Percentiles rank a stretch among this genome's conserved stretches.
Evolutionary conservation across 1,140 invertebrate genomes (phyloP).

Genomic region (Drosophila virilis): DNA sequence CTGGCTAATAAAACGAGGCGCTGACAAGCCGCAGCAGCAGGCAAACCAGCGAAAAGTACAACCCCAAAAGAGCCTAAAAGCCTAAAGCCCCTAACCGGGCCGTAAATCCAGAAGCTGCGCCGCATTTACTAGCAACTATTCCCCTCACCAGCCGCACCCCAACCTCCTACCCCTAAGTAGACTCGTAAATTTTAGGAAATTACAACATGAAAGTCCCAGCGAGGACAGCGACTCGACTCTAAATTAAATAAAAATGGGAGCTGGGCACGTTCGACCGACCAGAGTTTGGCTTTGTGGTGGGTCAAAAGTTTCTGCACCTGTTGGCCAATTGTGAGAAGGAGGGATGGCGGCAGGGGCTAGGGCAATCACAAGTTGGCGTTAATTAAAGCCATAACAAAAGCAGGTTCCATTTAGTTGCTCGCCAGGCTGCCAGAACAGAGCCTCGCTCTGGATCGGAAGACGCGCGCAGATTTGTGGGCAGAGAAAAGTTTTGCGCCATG

Average conservation of each 20-base stretch:
- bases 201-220: slow-evolving; percentile 74
- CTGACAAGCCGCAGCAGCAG: slow-evolving; percentile 61
- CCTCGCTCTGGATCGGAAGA: slow-evolving; percentile 2
- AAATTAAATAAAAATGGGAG: slow-evolving; percentile 72
- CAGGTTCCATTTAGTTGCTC: background rate
- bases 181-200: slow-evolving; percentile 79
- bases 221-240: slow-evolving; percentile 59
- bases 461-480: slow-evolving; percentile 58
- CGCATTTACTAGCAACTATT: slow-evolving; percentile 27
- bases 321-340: slow-evolving; percentile 44
- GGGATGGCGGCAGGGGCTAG: too few relatives aligned
- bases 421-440: too few relatives aligned
- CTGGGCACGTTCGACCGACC: background rate
- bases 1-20: slow-evolving; percentile 73
- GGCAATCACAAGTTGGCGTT: slow-evolving; percentile 69
- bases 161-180: slow-evolving; percentile 38
- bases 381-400: slow-evolving; percentile 75
- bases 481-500: slow-evolving; percentile 59
- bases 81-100: slow-evolving; percentile 57
- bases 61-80: slow-evolving; percentile 11
- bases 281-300: background rate
- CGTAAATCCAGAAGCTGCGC: slow-evolving; percentile 67
- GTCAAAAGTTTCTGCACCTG: slow-evolving; percentile 69
- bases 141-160: background rate
- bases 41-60: background rate